Evolutionary conservation across 2,797 vertebrate species (phyloP).

Genomic region (Hapalemur alaotrensis): DNA sequence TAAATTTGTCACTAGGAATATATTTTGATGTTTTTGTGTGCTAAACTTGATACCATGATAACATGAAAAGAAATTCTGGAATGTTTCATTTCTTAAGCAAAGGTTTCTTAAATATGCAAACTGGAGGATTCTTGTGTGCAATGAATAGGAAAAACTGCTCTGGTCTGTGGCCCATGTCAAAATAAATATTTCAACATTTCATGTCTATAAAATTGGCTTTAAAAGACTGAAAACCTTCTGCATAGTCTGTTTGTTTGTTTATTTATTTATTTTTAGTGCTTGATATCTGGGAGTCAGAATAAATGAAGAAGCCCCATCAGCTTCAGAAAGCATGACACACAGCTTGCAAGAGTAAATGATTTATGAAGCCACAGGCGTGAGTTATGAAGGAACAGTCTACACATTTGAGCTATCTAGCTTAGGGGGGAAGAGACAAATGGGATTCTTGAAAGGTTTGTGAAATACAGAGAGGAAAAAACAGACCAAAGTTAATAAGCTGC

Average conservation of each 20-base stretch:
- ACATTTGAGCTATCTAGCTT: background rate
- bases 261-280: background rate
- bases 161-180: background rate
- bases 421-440: background rate
- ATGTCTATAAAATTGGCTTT: background rate
- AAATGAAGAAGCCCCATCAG: background rate
- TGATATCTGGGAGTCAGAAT: background rate
- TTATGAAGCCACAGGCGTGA: background rate
- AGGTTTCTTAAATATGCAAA: background rate
- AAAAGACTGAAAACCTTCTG: background rate
- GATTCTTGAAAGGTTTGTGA: background rate
- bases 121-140: background rate
- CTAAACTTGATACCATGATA: background rate
- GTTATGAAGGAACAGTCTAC: background rate
- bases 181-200: conserved; percentile 13
- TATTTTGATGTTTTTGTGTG: background rate
- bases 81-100: background rate
- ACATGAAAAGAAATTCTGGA: background rate
- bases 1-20: background rate
- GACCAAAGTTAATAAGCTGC: conserved; percentile 32
- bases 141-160: background rate
- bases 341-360: background rate
- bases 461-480: background rate
- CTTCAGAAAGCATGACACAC: background rate
- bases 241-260: background rate